phyloP scores from a whole-genome alignment of 2,113 vertebrate genomes.

The Chaetura pelagica region DNA sequence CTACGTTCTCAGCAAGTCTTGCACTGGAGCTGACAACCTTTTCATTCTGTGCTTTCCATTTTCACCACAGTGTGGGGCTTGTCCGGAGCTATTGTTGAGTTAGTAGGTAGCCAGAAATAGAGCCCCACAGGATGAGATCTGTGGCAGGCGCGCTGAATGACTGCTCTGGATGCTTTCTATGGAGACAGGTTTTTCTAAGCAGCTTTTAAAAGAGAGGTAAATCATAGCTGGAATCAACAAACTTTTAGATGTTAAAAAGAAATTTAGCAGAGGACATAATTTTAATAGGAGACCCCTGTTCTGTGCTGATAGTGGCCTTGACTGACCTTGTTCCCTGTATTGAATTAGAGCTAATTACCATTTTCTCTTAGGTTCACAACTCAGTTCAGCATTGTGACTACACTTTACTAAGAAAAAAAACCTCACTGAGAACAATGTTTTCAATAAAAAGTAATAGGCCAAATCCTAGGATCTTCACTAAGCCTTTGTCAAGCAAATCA shows the following conservation, averaged over 20 bases:
- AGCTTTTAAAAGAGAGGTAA: neutral
- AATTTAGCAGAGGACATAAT: neutral
- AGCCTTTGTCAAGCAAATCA: neutral
- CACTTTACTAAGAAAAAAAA: neutral
- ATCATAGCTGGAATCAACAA: fast-evolving
- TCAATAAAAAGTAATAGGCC: neutral
- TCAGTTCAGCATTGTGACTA: neutral
- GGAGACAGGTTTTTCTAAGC: neutral
- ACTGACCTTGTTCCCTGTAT: neutral
- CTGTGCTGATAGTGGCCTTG: neutral
- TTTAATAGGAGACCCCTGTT: neutral
- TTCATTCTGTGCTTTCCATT: neutral
- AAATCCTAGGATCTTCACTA: neutral
- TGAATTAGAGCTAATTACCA: neutral
- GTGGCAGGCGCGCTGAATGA: neutral
- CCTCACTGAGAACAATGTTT: neutral
- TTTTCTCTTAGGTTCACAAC: neutral
- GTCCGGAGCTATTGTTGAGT: neutral
- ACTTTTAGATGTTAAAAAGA: neutral
- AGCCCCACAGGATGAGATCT: neutral
- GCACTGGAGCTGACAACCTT: neutral
- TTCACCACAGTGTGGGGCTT: neutral
- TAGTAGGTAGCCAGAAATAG: neutral
- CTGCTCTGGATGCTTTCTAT: neutral
- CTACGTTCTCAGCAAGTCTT: fast-evolving